Evolutionary conservation across 2,888 invertebrate genomes (phyloP).

Genomic region (Melinaea menophilus): DNA sequence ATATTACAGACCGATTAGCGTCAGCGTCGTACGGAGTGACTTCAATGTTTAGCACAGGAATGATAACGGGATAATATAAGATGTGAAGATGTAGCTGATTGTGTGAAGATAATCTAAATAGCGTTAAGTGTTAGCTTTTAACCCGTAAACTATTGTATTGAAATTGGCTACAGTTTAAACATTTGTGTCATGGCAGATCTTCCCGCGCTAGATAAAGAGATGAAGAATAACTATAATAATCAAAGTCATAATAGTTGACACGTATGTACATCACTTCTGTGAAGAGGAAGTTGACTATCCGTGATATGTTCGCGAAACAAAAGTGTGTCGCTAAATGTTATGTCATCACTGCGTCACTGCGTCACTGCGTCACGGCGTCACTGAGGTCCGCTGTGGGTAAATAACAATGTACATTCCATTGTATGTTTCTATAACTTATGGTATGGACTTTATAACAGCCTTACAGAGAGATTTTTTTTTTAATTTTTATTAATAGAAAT

Average conservation of each 20-base stretch:
- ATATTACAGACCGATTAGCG: constrained; percentile 21
- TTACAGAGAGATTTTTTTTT: constrained; percentile 26
- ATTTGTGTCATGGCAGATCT: too few species aligned
- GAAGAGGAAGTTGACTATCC: constrained; percentile 37
- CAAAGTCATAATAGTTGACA: too few species aligned
- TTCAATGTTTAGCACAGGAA: constrained; percentile 14
- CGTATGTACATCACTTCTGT: neutral
- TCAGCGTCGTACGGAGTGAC: constrained; percentile 13
- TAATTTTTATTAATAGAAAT: constrained; percentile 10
- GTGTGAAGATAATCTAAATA: neutral
- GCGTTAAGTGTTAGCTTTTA: neutral
- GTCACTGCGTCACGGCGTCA: constrained; percentile 20
- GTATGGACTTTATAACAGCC: constrained; percentile 25
- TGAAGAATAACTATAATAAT: too few species aligned
- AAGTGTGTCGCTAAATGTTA: constrained; percentile 56
- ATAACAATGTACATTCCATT: constrained; percentile 45
- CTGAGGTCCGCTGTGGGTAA: constrained; percentile 50
- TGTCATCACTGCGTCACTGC: constrained; percentile 40
- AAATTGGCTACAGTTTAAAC: too few species aligned
- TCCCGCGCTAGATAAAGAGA: too few species aligned
- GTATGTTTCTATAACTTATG: constrained; percentile 36
- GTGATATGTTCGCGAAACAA: constrained; percentile 48
- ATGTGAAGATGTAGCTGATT: neutral
- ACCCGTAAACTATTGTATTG: too few species aligned
- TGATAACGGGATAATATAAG: neutral